phyloP scores from a whole-genome alignment of 2,888 invertebrate genomes.

The Ischnus inquisitorius region DNA sequence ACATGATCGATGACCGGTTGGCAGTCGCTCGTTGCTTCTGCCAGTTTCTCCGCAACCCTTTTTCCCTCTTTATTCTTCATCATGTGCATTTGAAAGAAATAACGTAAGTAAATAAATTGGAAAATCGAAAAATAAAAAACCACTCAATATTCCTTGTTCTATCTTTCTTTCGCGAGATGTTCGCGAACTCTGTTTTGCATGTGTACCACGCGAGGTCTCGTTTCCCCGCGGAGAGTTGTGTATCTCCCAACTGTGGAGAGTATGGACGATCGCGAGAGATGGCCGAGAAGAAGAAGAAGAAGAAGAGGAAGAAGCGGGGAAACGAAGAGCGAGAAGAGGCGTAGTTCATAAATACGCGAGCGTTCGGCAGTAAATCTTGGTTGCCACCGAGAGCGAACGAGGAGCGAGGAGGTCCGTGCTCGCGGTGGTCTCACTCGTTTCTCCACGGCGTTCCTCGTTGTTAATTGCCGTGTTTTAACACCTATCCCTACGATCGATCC shows the following conservation, averaged over 20 bases:
- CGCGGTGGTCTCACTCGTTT: constrained; percentile 81
- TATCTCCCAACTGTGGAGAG: constrained; percentile 41
- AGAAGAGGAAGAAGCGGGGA: constrained; percentile 32
- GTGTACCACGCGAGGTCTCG: constrained; percentile 60
- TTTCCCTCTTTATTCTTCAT: not conserved
- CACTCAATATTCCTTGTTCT: constrained; percentile 54
- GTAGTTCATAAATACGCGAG: constrained; percentile 85
- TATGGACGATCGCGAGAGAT: constrained; percentile 50
- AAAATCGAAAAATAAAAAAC: not conserved
- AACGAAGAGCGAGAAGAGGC: constrained; percentile 70
- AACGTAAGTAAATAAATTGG: not conserved
- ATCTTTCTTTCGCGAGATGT: constrained; percentile 12
- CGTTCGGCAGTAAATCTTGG: constrained; percentile 84
- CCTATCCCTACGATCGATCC: constrained; percentile 80
- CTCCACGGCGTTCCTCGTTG: constrained; percentile 80
- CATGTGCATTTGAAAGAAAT: not conserved
- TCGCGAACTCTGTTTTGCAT: constrained; percentile 44
- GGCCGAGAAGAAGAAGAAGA: not conserved
- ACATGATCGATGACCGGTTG: constrained; percentile 83
- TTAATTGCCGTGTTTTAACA: constrained; percentile 86
- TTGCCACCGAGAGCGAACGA: constrained; percentile 78
- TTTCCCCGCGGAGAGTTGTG: constrained; percentile 44
- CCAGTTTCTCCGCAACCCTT: constrained; percentile 66
- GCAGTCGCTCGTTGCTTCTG: constrained; percentile 75
- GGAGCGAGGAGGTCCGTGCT: constrained; percentile 66